These are phyloP conservation scores for Drosophila nr. medialis DNA, from an alignment of 2,888 invertebrate genomes.

Conservation along the genomic window DNA sequence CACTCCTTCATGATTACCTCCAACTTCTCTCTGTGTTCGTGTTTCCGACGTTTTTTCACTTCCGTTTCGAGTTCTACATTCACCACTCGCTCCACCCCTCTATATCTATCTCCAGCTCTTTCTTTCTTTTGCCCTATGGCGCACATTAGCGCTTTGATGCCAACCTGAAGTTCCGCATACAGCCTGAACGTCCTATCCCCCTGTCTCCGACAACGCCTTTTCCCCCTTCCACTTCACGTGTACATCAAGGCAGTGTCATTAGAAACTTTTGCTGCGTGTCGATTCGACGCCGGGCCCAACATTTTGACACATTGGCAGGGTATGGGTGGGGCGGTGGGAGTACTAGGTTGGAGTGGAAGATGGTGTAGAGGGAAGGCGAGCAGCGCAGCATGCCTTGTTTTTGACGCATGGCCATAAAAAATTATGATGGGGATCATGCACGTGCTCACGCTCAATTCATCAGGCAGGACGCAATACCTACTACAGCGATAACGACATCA, in stretches of 20 bases:
- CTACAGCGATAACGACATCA: constrained; percentile 23
- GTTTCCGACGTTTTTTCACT: constrained; percentile 63
- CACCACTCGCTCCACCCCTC: neutral
- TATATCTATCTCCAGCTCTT: constrained; percentile 5
- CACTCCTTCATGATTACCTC: neutral
- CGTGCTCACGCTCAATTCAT: constrained; percentile 76
- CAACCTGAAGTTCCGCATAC: constrained; percentile 53
- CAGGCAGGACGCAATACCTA: constrained; percentile 67
- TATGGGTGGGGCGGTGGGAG: neutral
- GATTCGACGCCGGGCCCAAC: constrained; percentile 57
- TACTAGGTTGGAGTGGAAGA: neutral
- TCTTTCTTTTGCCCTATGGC: constrained; percentile 22
- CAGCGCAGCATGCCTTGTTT: constrained; percentile 54
- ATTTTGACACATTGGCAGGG: constrained; percentile 68
- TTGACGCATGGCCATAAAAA: constrained; percentile 75
- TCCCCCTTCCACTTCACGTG: neutral
- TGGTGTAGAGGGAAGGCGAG: neutral
- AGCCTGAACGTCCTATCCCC: constrained; percentile 35
- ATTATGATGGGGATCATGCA: constrained; percentile 77
- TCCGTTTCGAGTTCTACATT: constrained; percentile 51
- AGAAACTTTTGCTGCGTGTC: constrained; percentile 61
- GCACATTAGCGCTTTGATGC: constrained; percentile 53
- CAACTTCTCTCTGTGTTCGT: constrained; percentile 43
- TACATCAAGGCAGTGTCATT: constrained; percentile 46
- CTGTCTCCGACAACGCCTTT: neutral